Percentiles rank a stretch among this genome's conserved stretches.
These are phyloP conservation scores for Sebastes iracundus DNA, from an alignment of 2,797 vertebrate genomes.

Conservation along the genomic window DNA sequence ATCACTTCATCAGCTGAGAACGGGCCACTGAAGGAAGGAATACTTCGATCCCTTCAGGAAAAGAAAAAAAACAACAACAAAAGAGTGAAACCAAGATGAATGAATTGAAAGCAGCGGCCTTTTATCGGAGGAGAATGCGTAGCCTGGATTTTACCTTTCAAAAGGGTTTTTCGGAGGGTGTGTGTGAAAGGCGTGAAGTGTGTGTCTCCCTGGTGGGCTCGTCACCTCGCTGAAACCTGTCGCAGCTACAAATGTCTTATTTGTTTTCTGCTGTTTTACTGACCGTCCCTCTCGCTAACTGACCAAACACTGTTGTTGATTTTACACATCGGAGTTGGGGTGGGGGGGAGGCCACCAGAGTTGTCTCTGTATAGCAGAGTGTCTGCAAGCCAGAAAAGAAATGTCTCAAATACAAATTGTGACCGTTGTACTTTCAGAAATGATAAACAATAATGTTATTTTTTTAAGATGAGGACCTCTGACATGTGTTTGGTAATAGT, in stretches of 20 bases:
- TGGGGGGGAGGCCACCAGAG: conserved; percentile 40
- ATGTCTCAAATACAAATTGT: background rate
- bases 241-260: conserved; percentile 44
- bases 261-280: conserved; percentile 60
- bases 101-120: background rate
- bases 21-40: background rate
- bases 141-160: background rate
- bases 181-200: conserved; percentile 11
- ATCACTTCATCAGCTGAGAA: background rate
- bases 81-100: background rate
- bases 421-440: background rate
- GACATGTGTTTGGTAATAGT: background rate
- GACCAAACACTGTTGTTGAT: conserved; percentile 56
- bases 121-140: background rate
- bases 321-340: background rate
- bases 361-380: background rate
- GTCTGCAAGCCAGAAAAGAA: background rate
- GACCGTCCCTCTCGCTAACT: conserved; percentile 41
- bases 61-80: background rate
- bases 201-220: conserved; percentile 46
- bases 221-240: conserved; percentile 51
- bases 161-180: background rate
- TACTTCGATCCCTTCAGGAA: background rate
- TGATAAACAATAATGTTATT: background rate
- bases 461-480: background rate